Percentiles rank a stretch among this genome's conserved stretches.
Conservation (phyloP, 2,797 vertebrate genomes). For the Enteromius fasciolatus region DNA sequence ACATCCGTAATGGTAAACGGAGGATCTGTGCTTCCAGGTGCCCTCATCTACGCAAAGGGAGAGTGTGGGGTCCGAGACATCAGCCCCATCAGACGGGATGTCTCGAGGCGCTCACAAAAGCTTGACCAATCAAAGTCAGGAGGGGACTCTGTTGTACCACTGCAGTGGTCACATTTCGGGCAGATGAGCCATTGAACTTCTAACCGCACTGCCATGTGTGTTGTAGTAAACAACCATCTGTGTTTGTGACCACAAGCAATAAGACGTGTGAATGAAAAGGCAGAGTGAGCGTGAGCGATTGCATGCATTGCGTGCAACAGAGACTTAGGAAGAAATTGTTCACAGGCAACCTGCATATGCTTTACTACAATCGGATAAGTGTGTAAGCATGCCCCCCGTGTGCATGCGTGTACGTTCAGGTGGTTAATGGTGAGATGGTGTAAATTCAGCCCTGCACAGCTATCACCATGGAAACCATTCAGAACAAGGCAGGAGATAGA, state of each 20-base stretch:
- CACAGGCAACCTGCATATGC: not conserved
- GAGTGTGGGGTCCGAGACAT: conserved; percentile 43
- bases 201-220: conserved; percentile 10
- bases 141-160: conserved; percentile 14
- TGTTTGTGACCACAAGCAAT: conserved; percentile 17
- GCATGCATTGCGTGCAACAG: conserved; percentile 8
- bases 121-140: conserved; percentile 73
- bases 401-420: conserved; percentile 54
- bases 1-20: conserved; percentile 9
- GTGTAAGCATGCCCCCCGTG: not conserved
- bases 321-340: conserved; percentile 4
- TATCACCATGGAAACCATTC: conserved; percentile 83
- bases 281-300: not conserved
- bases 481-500: conserved; percentile 69
- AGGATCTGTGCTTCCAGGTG: conserved; percentile 23
- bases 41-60: conserved; percentile 8
- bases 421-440: conserved; percentile 73
- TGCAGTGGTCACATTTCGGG: conserved; percentile 49
- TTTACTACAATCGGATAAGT: not conserved
- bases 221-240: conserved; percentile 20
- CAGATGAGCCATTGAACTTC: conserved; percentile 25
- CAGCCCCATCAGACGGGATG: conserved; percentile 58
- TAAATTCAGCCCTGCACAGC: conserved; percentile 74
- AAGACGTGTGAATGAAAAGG: not conserved
- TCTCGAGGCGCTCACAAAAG: conserved; percentile 65